Base-by-base conservation (phyloP, 2,888 invertebrate species). In the Cyclophora punctaria region DNA sequence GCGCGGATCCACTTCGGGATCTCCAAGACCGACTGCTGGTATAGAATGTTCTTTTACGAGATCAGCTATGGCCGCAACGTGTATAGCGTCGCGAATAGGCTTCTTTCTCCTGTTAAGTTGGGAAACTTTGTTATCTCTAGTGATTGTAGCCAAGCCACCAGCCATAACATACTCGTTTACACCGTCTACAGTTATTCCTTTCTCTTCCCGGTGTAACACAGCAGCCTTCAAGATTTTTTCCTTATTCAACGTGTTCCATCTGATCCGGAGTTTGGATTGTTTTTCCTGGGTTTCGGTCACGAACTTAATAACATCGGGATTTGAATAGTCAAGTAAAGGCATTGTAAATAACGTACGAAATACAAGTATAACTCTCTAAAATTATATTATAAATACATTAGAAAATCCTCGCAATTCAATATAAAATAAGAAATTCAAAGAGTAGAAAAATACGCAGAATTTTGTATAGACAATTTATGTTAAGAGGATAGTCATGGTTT, bases 261-360 rank as follows among this genome's bases (percentile, higher is more conserved):
- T 70, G 67, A 75, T 63, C 3, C 75, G 71, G 42, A 77, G 69
- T 6, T 69, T 56, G 0, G 68, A 59, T 44, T 72, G 72, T 52
- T 72, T 78, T 3, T 77, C 75, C 59, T 76, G 75, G 45, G 37
- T 71, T 50, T 77, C 77, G n/a, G 68, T 45, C 7, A 77, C 67
- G 52, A 76, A 77, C 47, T 71, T 74, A 48, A 77, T 75, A 0
- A 69, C 42, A 35, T 65, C 70, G 0, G 78, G 76, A 40, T 73
- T 73, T 5, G 63, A 74, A 43, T 75, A 69, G 52, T 77, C 78
- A 48, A 67, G 40, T 3, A 65, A 53, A 41, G 76, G 75, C 77
- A 77, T 78, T 50, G 51, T 67, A 37, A 37, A 37, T 20, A 20
- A 20, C 20, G 20, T 20, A 20, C 20, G 20, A 20, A 20, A 20